Percentiles rank a stretch among this genome's conserved stretches.
These are phyloP conservation scores for Brevimyrus niger DNA, from an alignment of 2,113 vertebrate genomes.

Conservation along the genomic window DNA sequence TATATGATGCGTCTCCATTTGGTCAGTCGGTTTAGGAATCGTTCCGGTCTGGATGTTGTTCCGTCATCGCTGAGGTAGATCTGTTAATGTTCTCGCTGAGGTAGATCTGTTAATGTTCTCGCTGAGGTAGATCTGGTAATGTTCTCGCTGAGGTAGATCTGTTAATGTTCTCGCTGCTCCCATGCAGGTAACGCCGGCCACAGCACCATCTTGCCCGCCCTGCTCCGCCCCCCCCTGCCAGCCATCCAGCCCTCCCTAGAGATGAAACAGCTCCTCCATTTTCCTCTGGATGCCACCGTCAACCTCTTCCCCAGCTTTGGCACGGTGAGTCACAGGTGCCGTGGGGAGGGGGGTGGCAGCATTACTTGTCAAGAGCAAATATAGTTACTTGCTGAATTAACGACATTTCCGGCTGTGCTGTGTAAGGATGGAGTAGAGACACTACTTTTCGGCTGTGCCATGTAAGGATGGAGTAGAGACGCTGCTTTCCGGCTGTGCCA, in stretches of 20 bases:
- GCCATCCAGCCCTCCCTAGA: constrained; percentile 68
- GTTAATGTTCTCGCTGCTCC: constrained; percentile 22
- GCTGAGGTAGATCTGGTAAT: constrained; percentile 25
- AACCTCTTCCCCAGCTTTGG: constrained; percentile 74
- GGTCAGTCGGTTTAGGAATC: not conserved
- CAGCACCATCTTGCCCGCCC: constrained; percentile 70
- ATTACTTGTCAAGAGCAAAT: not conserved
- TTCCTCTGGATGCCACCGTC: constrained; percentile 66
- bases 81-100: constrained; percentile 22
- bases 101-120: not conserved
- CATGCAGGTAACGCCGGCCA: constrained; percentile 67
- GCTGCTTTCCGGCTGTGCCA: no score
- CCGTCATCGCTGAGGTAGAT: not conserved
- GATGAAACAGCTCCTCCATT: constrained; percentile 71
- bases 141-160: not conserved
- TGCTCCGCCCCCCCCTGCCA: constrained; percentile 66
- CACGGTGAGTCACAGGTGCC: constrained; percentile 60
- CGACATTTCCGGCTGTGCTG: not conserved
- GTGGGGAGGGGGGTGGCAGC: not conserved
- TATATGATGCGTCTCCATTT: not conserved
- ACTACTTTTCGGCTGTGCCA: not conserved
- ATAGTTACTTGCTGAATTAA: not conserved
- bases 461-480: no score
- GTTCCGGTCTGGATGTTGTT: not conserved
- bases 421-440: no score